phyloP scores from a whole-genome alignment of 2,888 invertebrate species.

The Agriopis aurantiaria region DNA sequence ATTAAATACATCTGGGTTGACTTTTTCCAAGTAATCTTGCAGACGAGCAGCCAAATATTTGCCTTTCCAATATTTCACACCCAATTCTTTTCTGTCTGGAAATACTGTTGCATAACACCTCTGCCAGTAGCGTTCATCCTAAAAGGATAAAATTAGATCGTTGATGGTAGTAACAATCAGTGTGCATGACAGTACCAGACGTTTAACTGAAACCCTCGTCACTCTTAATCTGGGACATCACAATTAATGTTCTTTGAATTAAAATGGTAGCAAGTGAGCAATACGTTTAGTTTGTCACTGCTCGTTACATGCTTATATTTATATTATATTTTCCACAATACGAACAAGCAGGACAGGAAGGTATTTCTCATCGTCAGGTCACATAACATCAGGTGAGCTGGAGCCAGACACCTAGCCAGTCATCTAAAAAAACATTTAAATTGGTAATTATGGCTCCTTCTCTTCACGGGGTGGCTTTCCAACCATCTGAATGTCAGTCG shows the following conservation, averaged over 20 bases:
- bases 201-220: slow-evolving; percentile 28
- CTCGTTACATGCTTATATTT: background rate
- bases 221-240: slow-evolving; percentile 17
- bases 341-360: too few species aligned
- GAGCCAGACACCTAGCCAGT: too few species aligned
- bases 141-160: slow-evolving; percentile 48
- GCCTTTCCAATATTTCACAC: slow-evolving; percentile 87
- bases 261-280: background rate
- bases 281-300: background rate
- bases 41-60: slow-evolving; percentile 79
- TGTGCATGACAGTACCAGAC: slow-evolving; percentile 15
- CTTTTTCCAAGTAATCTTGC: slow-evolving; percentile 77
- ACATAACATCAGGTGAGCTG: too few species aligned
- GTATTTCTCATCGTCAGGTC: too few species aligned
- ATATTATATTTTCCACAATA: background rate
- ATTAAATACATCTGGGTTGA: slow-evolving; percentile 76
- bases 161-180: slow-evolving; percentile 6
- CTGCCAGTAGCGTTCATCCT: slow-evolving; percentile 89
- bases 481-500: too few species aligned
- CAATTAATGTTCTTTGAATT: slow-evolving; percentile 7
- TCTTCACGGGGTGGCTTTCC: too few species aligned
- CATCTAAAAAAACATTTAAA: too few species aligned
- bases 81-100: slow-evolving; percentile 67
- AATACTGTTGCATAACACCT: slow-evolving; percentile 78
- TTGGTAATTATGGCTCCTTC: too few species aligned